Base-by-base conservation (phyloP, 2,797 vertebrate genomes). In the Crocodylus rhombifer region DNA sequence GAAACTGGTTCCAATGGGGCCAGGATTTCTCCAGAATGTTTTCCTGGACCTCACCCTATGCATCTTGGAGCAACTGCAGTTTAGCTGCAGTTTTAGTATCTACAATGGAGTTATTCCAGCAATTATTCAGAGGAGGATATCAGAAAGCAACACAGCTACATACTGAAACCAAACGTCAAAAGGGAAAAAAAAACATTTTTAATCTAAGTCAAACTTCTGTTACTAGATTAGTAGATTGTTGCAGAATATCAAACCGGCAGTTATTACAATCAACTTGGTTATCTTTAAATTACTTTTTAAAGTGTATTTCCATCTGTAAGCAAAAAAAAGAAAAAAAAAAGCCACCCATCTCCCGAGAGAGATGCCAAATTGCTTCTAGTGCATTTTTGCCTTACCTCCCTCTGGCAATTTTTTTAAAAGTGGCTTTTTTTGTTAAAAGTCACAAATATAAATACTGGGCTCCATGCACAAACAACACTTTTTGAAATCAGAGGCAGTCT, bases 131-230 rank as follows among this genome's bases (percentile, higher is more conserved):
- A 17, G 20, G 12, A 5, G 21, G 33, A 73, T 51, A 42, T 42
- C 13, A 73, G 12, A 76, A 76, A n/a, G 26, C 25, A 28, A n/a
- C 25, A 20, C 51, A 55, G 55, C 74, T 76, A 6, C 16, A n/a
- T 76, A 56, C n/a, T 56, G 17, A 76, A 76, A n/a, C 55, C 51
- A 75, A 30, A 42, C 0, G 1, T 60, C 21, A 7, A 64, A 42
- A 33, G n/a, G 42, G 42, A 42, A 42, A 42, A 9, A 69, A 87
- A 57, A 1, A 3, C 3, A 18, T 11, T 93, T 77, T 56, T 13
- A 42, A 58, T 1, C 18, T 65, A 55, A n/a, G 25, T 3, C 23
- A n/a, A 15, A 1, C 62, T 75, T 20, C 33, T 69, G 7, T 14
- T 1, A 3, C 30, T 2, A n/a, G 14, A 56, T 5, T 20, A 61